A percentile compares a stretch with the other conserved stretches of the same genome.
Evolutionary conservation across 1,140 invertebrate species (phyloP).

Genomic region (Pseudomyrmex dendroicus): DNA sequence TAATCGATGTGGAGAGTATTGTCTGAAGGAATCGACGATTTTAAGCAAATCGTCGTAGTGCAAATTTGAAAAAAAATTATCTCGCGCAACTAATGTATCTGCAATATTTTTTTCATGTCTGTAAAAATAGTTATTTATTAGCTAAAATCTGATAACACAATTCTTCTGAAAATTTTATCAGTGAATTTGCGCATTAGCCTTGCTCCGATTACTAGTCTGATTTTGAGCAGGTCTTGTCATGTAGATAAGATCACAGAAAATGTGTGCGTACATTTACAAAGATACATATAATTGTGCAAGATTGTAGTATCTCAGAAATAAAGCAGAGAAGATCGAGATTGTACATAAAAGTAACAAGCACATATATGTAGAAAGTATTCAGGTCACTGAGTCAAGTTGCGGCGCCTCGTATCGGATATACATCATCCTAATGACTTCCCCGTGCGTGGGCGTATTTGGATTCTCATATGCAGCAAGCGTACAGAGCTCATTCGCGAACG

Average conservation of each 20-base stretch:
- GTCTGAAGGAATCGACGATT: slow-evolving; percentile 26
- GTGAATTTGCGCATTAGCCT: background rate
- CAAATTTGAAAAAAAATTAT: slow-evolving; percentile 27
- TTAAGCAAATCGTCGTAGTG: slow-evolving; percentile 8
- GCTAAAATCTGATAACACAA: background rate
- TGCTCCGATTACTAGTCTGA: too few relatives aligned
- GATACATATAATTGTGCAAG: slow-evolving; percentile 45
- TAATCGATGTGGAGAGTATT: slow-evolving; percentile 1
- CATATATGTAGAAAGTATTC: slow-evolving; percentile 59
- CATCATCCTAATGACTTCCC: slow-evolving; percentile 75
- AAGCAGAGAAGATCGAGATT: too few relatives aligned
- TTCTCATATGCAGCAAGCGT: background rate
- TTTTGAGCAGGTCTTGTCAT: slow-evolving; percentile 17
- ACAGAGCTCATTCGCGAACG: background rate
- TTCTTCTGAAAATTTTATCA: too few relatives aligned
- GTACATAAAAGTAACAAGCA: slow-evolving; percentile 49
- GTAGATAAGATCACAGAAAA: slow-evolving; percentile 4
- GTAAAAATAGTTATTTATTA: background rate
- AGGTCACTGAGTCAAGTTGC: slow-evolving; percentile 37
- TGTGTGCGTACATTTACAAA: slow-evolving; percentile 51
- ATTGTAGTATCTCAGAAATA: slow-evolving; percentile 62
- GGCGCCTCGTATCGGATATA: slow-evolving; percentile 62
- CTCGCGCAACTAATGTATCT: background rate
- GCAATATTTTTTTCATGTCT: background rate
- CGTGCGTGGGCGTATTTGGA: slow-evolving; percentile 67